Evolutionary conservation across 64 coral and sea anemone species (phyloP).

Genomic region (Pocillopora damicornis): DNA sequence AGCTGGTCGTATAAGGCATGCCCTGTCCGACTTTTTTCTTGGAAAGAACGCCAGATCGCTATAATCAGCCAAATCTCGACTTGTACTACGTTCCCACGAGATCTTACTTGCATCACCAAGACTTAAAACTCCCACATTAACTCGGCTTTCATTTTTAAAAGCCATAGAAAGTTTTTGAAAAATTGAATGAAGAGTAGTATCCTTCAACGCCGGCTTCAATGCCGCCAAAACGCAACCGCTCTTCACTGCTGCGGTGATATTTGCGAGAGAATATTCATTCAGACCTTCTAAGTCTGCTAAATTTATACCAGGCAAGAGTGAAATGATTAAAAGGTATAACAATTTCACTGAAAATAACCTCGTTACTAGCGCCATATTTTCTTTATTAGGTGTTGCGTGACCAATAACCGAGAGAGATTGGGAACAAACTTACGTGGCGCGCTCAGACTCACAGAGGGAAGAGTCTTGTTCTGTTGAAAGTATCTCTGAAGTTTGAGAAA

Average conservation of each 20-base stretch:
- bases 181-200: not conserved
- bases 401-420: not conserved
- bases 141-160: conserved; percentile 31
- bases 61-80: not conserved
- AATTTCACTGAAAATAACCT: not conserved
- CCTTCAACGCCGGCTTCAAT: not conserved
- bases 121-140: conserved; percentile 35
- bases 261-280: conserved; percentile 33
- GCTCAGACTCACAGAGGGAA: not conserved
- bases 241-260: conserved; percentile 9
- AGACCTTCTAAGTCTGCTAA: not conserved
- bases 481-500: too few species aligned
- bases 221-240: conserved; percentile 20
- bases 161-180: conserved; percentile 27
- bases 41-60: conserved; percentile 34
- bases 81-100: not conserved
- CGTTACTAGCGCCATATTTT: not conserved
- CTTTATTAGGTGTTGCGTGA: not conserved
- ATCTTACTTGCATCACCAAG: not conserved
- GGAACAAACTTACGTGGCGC: not conserved
- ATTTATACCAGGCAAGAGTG: not conserved
- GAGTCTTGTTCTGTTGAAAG: too few species aligned
- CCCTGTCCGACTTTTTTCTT: conserved; percentile 24
- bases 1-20: conserved; percentile 34
- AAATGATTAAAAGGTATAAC: not conserved